Conservation (phyloP, 2,113 vertebrate genomes). For the Platycercus adscitus region DNA sequence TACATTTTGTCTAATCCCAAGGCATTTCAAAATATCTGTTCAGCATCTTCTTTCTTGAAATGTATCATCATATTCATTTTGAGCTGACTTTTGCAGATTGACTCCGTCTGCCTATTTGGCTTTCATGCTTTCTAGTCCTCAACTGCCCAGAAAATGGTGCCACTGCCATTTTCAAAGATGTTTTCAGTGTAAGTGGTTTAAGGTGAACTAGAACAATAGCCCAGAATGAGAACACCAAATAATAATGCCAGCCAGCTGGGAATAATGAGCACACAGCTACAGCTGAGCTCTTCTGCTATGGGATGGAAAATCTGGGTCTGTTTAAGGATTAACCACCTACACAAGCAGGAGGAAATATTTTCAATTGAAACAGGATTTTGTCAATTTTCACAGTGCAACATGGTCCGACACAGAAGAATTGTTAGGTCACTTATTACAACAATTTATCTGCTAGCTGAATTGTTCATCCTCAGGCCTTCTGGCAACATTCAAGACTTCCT, state of each 20-base stretch:
- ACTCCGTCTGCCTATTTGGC: neutral
- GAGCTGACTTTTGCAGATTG: conserved; percentile 45
- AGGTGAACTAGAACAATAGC: conserved; percentile 43
- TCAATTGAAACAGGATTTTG: neutral
- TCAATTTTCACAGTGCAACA: neutral
- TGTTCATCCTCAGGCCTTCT: neutral
- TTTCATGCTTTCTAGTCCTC: conserved; percentile 17
- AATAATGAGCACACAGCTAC: conserved; percentile 3
- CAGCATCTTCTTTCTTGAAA: conserved; percentile 50
- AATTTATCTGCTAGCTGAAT: conserved; percentile 26
- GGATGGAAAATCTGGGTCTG: neutral
- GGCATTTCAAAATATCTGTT: conserved; percentile 44
- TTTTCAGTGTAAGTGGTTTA: neutral
- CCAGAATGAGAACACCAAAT: conserved; percentile 16
- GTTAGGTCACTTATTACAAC: conserved; percentile 23
- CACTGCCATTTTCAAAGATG: neutral
- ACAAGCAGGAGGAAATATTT: conserved; percentile 17
- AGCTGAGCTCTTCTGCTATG: conserved; percentile 6
- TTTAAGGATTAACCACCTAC: conserved; percentile 32
- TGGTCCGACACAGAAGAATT: neutral
- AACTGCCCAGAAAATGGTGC: conserved; percentile 41
- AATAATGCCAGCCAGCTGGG: neutral
- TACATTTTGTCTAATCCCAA: conserved; percentile 52
- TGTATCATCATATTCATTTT: conserved; percentile 40
- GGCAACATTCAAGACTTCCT: neutral